phyloP scores from a whole-genome alignment of 1,140 invertebrate species.

The Apis florea region DNA sequence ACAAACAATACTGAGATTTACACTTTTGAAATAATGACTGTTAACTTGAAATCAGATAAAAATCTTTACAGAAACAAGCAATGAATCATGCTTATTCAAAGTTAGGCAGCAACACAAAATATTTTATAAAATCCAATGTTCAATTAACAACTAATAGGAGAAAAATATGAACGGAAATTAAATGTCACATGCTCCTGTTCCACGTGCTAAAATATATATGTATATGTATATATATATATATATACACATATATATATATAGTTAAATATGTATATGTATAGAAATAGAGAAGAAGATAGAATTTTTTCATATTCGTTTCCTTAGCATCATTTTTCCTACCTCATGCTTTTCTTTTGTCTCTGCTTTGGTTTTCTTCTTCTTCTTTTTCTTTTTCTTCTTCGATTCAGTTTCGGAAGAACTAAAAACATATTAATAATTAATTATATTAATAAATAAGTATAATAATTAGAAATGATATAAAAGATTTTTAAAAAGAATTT shows the following conservation, averaged over 20 bases:
- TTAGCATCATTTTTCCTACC: constrained; percentile 67
- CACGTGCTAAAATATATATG: constrained; percentile 72
- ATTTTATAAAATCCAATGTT: constrained; percentile 54
- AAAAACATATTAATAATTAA: background rate
- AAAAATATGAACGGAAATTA: constrained; percentile 63
- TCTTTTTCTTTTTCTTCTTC: constrained; percentile 75
- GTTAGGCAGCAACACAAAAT: constrained; percentile 62
- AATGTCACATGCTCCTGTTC: constrained; percentile 72
- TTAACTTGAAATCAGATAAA: constrained; percentile 77
- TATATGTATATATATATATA: constrained; percentile 27
- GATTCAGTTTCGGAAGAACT: constrained; percentile 73
- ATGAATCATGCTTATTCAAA: constrained; percentile 71
- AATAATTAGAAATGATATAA: background rate
- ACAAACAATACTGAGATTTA: constrained; percentile 80
- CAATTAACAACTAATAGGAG: constrained; percentile 60
- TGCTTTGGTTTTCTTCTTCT: constrained; percentile 72
- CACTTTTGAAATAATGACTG: constrained; percentile 79
- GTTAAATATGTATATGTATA: constrained; percentile 45
- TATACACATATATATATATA: constrained; percentile 27
- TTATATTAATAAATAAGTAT: constrained; percentile 1
- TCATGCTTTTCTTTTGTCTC: constrained; percentile 74
- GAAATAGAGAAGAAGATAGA: constrained; percentile 49
- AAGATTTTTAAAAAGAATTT: too few species aligned
- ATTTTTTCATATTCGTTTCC: constrained; percentile 41
- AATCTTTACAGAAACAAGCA: constrained; percentile 69